Percentiles rank a stretch among this genome's conserved stretches.
Conservation (phyloP, 2,888 invertebrate genomes). For the Cantharis lateralis region DNA sequence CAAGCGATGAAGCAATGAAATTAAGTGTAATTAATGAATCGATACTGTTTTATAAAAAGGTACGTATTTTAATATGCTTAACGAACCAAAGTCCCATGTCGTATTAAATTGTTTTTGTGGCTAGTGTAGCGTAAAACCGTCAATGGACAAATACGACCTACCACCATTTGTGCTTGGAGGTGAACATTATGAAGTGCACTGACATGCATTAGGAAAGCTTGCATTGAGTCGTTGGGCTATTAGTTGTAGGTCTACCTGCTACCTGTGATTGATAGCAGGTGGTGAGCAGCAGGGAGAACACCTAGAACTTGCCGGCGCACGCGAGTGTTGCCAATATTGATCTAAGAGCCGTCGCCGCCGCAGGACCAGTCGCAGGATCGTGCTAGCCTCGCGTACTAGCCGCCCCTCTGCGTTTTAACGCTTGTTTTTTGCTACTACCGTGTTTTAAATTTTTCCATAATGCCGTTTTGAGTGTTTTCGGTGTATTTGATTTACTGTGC, state of each 20-base stretch:
- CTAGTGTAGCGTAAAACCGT: neutral
- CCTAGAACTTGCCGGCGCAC: constrained; percentile 35
- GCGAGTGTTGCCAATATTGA: constrained; percentile 52
- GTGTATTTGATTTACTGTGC: constrained; percentile 25
- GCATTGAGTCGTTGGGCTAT: constrained; percentile 7
- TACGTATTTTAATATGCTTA: neutral
- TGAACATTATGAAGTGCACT: constrained; percentile 8
- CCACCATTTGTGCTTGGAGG: neutral
- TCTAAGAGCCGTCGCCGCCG: constrained; percentile 46
- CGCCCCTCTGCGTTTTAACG: constrained; percentile 32
- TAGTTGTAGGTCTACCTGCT: constrained; percentile 11
- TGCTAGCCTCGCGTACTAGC: constrained; percentile 42
- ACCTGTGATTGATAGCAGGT: constrained; percentile 32
- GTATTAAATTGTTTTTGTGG: neutral
- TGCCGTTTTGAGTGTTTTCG: constrained; percentile 37
- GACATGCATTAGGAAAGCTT: constrained; percentile 13
- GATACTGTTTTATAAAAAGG: neutral
- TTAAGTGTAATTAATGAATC: neutral
- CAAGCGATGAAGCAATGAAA: neutral
- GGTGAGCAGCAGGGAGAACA: constrained; percentile 34
- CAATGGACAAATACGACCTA: neutral
- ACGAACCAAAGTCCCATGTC: neutral
- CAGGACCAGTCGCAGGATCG: constrained; percentile 52
- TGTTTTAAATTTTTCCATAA: constrained; percentile 37
- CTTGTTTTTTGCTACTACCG: constrained; percentile 32